Base-by-base conservation (phyloP, 1,140 invertebrate genomes). In the Colletes gigas region DNA sequence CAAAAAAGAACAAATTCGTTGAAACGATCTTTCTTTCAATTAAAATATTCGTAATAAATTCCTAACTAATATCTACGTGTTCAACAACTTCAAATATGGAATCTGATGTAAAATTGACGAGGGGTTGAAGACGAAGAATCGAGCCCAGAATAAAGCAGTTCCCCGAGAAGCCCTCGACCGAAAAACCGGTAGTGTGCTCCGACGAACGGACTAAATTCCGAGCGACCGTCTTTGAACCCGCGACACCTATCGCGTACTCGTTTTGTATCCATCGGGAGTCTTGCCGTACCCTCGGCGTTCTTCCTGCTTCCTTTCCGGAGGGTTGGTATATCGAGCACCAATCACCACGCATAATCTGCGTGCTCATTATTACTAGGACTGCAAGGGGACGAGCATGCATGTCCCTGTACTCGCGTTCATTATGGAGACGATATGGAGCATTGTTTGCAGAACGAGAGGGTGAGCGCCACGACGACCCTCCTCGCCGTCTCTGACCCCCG, bases 401-500 rank as follows among this genome's bases (percentile, higher is more conserved):
- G 81, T 89, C 88, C 78, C 85, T 83, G 84, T 85, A 88, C 67
- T 84, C 88, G 80, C 91, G 89, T 93, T 93, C 93, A 93, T 93
- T 93, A 93, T 92, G 88, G 89, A 90, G 89, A 90, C 90, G 92
- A 92, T 92, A 91, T 88, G 91, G 89, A 90, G 91, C 92, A 93
- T 93, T 93, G 92, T 93, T 93, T 93, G 91, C 90, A 89, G 89
- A 92, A 93, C 90, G 91, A 91, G 91, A 90, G 90, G 88, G 91
- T 90, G 92, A 90, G 85, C 89, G 86, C 77, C 81, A 75, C 80
- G 89, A 90, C 84, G 88, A 90, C 83, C 85, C 78, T 76, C 54
- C 71, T 62, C 62, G 39, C 60, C 78, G 12, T 21, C 67, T 54
- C 65, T 54, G n/a, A 59, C 21, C 72, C 52, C 57, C 57, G 39